phyloP scores from a whole-genome alignment of 1,140 invertebrate species.

The Daktulosphaira vitifoliae region DNA sequence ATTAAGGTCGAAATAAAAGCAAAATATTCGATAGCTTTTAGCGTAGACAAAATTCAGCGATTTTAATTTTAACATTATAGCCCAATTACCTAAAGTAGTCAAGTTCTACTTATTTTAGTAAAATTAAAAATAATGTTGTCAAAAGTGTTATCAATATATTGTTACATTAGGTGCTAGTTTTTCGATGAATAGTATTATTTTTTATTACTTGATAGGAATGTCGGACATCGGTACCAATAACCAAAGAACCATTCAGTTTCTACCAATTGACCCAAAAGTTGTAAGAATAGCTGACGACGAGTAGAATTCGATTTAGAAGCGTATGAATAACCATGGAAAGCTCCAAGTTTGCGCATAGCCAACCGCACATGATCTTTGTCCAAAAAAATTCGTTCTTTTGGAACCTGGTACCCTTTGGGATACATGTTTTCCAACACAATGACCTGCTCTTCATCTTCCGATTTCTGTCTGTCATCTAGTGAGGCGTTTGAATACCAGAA shows the following conservation, averaged over 20 bases:
- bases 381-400: neutral
- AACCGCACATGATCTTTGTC: neutral
- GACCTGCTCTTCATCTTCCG: neutral
- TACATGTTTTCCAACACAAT: neutral
- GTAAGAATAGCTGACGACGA: neutral
- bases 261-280: neutral
- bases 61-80: no score
- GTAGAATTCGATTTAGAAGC: neutral
- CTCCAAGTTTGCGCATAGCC: neutral
- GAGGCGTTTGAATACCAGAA: slow-evolving; percentile 8
- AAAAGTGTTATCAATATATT: no score
- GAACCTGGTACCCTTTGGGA: neutral
- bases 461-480: neutral
- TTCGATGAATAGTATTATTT: no score
- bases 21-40: no score
- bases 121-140: no score
- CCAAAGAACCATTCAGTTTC: slow-evolving; percentile 17
- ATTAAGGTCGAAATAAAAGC: no score
- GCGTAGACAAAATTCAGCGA: no score
- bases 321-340: slow-evolving; percentile 8
- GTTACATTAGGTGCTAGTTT: no score
- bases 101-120: no score
- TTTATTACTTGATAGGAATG: neutral
- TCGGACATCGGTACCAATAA: slow-evolving; percentile 10
- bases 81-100: no score